phyloP scores from a whole-genome alignment of 2,113 vertebrate species.

The Thamnophis sirtalis region DNA sequence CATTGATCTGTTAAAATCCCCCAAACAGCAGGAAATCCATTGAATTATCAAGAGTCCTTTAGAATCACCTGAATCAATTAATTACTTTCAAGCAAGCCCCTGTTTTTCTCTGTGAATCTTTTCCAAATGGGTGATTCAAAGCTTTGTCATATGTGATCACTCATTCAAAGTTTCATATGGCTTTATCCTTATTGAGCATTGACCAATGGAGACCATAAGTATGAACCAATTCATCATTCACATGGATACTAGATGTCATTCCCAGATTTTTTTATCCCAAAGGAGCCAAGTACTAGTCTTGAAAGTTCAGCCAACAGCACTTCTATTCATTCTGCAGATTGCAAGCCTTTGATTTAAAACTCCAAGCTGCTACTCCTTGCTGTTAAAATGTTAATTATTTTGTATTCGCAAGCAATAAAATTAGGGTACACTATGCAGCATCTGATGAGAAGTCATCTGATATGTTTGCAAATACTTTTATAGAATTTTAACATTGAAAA shows the following conservation, averaged over 20 bases:
- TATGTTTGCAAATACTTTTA: constrained; percentile 3
- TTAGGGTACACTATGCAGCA: constrained; percentile 2
- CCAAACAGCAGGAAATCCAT: neutral
- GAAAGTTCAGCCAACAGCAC: neutral
- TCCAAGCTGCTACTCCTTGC: rapidly evolving
- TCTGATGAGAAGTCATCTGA: constrained; percentile 26
- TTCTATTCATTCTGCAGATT: constrained; percentile 1
- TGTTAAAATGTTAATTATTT: constrained; percentile 12
- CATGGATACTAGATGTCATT: neutral
- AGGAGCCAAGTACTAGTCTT: too few species aligned
- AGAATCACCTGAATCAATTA: neutral
- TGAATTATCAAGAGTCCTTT: neutral
- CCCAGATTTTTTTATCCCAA: neutral
- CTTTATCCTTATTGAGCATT: neutral
- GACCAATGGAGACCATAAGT: neutral
- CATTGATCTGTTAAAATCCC: neutral
- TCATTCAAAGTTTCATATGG: neutral
- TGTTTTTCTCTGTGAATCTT: neutral
- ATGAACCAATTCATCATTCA: neutral
- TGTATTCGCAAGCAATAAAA: constrained; percentile 1
- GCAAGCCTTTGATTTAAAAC: constrained; percentile 20
- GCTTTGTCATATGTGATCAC: neutral
- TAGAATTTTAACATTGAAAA: neutral
- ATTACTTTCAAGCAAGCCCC: neutral
- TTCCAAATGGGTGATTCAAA: neutral